phyloP scores from a whole-genome alignment of 30 jellyfish, hydroid and myxozoan species.

The Nemopilema nomurai region DNA sequence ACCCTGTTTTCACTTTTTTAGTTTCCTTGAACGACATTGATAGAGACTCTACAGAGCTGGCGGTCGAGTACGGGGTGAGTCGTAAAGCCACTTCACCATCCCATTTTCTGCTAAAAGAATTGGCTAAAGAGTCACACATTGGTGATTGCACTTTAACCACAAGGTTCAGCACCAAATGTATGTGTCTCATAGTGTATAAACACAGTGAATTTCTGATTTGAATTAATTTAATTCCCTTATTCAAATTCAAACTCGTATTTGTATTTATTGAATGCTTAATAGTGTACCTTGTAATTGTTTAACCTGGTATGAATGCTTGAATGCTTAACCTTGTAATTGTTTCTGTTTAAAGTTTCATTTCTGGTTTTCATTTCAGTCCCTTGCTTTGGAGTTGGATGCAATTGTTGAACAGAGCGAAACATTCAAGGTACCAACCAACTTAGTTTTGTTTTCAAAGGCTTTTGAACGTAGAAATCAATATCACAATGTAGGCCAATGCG shows the following conservation, averaged over 20 bases:
- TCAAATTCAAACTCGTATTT: neutral
- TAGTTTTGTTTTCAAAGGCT: too few relatives aligned
- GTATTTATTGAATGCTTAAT: neutral
- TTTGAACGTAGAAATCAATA: neutral
- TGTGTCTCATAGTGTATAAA: neutral
- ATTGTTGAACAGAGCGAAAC: conserved; percentile 29
- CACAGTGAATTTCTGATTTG: neutral
- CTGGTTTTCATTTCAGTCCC: conserved; percentile 22
- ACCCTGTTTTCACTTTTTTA: conserved; percentile 18
- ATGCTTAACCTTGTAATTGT: too few relatives aligned
- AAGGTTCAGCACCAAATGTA: too few relatives aligned
- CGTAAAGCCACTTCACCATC: neutral
- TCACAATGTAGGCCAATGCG: too few relatives aligned
- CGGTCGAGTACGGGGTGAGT: conserved; percentile 52
- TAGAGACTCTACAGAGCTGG: conserved; percentile 60
- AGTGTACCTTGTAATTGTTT: too few relatives aligned
- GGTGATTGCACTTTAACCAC: neutral
- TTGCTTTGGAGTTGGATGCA: conserved; percentile 53
- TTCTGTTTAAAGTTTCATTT: neutral
- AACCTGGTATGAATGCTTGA: too few relatives aligned
- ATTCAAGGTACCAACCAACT: conserved; percentile 29
- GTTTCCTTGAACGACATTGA: conserved; percentile 57
- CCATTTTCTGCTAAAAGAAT: neutral
- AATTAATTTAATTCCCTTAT: too few relatives aligned
- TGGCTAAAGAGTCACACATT: neutral